A percentile compares a stretch with the other conserved stretches of the same genome.
phyloP scores from a whole-genome alignment of 53 echinoderm and acorn worm species.

The Antedon mediterranea region DNA sequence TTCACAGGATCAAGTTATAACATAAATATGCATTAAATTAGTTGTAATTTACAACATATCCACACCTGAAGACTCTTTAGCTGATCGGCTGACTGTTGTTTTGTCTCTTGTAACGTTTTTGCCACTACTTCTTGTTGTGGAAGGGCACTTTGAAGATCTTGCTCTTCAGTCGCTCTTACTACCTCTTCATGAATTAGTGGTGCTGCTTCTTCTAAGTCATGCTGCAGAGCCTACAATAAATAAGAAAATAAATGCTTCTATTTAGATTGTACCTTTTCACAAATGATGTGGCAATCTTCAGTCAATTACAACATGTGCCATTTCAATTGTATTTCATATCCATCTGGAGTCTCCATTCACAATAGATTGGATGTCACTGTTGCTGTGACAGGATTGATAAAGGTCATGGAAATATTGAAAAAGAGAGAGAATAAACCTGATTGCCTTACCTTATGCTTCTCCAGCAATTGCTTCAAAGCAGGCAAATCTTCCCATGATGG shows the following conservation, averaged over 20 bases:
- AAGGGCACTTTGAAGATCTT: neutral
- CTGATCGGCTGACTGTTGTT: neutral
- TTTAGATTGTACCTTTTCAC: neutral
- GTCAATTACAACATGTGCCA: too few species aligned
- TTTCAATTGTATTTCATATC: too few species aligned
- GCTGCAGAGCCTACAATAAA: neutral
- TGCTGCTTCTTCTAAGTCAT: neutral
- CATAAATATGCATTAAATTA: too few species aligned
- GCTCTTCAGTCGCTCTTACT: neutral
- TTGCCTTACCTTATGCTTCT: neutral
- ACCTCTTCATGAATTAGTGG: neutral
- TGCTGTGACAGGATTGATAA: too few species aligned
- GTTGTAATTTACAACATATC: too few species aligned
- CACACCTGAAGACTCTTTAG: neutral
- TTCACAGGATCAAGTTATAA: too few species aligned
- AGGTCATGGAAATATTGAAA: too few species aligned
- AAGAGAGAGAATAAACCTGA: too few species aligned
- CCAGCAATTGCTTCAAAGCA: neutral
- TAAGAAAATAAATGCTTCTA: neutral
- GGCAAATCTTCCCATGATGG: conserved; percentile 14
- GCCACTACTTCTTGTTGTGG: neutral
- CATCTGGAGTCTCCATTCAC: too few species aligned
- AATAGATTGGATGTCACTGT: too few species aligned
- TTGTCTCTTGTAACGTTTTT: neutral
- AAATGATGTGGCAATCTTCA: too few species aligned